phyloP scores from a whole-genome alignment of 2,888 invertebrate genomes.

The Gordius sp. region DNA sequence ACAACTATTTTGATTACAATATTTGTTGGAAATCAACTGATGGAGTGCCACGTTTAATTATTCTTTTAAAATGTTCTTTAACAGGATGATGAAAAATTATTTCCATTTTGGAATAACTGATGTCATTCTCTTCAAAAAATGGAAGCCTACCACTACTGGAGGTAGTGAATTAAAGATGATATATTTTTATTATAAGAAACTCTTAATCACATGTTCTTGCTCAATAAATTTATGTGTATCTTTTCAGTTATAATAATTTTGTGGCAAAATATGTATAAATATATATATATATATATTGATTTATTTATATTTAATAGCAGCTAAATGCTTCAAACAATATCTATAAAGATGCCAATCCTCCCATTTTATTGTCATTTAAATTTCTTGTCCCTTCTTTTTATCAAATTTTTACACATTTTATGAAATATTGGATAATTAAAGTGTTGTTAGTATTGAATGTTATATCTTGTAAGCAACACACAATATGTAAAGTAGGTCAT shows the following conservation, averaged over 20 bases:
- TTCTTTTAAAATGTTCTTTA: slow-evolving; percentile 1
- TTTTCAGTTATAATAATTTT: too few relatives aligned
- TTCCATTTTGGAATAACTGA: slow-evolving; percentile 5
- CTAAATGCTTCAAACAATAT: background rate
- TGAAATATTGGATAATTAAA: too few relatives aligned
- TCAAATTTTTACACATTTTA: too few relatives aligned
- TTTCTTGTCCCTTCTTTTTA: too few relatives aligned
- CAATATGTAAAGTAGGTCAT: too few relatives aligned
- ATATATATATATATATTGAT: background rate
- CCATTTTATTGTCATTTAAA: too few relatives aligned
- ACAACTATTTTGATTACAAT: slow-evolving; percentile 33
- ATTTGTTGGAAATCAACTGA: background rate
- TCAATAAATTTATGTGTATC: background rate
- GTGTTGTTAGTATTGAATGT: too few relatives aligned
- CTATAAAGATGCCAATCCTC: too few relatives aligned
- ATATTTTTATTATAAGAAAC: background rate
- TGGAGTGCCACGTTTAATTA: background rate
- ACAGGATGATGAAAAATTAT: slow-evolving; percentile 7
- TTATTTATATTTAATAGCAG: background rate
- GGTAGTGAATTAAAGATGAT: background rate
- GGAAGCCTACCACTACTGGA: background rate
- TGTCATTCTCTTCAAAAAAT: background rate
- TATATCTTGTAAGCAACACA: too few relatives aligned
- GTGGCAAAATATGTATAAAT: too few relatives aligned
- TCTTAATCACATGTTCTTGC: background rate